Conservation (phyloP, 2,113 vertebrate species). For the Corythaeola cristata region DNA sequence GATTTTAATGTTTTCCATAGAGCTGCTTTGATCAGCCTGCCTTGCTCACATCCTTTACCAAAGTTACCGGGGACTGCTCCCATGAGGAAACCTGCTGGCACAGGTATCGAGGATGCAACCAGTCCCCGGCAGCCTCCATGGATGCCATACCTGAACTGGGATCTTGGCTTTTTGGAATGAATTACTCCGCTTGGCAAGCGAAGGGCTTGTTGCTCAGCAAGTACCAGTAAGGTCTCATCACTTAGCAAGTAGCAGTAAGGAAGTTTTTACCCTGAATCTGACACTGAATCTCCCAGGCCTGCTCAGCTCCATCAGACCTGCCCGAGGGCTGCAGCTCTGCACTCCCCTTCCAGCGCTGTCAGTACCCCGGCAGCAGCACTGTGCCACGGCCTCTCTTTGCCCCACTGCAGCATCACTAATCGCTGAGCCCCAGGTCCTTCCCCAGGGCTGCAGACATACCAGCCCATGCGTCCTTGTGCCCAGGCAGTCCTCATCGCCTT, state of each 20-base stretch:
- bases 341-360: not conserved
- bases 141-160: not conserved
- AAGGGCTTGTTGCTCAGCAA: not conserved
- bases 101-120: not conserved
- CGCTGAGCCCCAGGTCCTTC: not conserved
- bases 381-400: not conserved
- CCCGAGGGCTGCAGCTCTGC: accelerated
- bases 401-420: not conserved
- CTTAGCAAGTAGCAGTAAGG: too few species aligned
- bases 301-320: not conserved
- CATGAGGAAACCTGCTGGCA: not conserved
- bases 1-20: not conserved
- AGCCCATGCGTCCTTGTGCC: not conserved
- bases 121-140: not conserved
- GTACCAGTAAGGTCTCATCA: too few species aligned
- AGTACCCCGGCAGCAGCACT: not conserved
- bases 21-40: not conserved
- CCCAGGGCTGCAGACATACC: not conserved
- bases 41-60: not conserved
- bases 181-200: not conserved
- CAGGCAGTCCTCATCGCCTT: not conserved
- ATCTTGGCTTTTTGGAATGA: not conserved
- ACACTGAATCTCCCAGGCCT: accelerated
- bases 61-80: not conserved
- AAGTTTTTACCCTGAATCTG: not conserved